Conservation (phyloP, 1,140 invertebrate species). For the Aleiodes sp. region DNA sequence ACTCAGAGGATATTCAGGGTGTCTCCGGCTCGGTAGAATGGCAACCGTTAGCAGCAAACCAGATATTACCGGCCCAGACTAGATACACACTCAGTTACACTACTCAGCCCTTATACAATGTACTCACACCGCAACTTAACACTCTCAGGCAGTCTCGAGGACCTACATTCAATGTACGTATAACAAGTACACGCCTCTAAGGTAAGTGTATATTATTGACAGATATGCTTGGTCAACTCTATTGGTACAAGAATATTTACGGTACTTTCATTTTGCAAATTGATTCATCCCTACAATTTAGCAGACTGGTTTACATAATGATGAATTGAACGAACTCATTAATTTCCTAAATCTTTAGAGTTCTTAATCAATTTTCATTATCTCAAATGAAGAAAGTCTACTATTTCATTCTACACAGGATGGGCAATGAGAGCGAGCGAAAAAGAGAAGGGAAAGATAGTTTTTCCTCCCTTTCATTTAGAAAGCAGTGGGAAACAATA, state of each 20-base stretch:
- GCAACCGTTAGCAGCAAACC: constrained; percentile 40
- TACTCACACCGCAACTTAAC: constrained; percentile 1
- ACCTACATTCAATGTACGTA: constrained; percentile 30
- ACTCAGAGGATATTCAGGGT: constrained; percentile 26
- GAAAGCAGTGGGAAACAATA: background rate
- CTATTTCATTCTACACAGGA: too few relatives aligned
- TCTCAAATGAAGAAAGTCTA: too few relatives aligned
- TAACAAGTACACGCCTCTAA: background rate
- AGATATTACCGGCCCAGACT: background rate
- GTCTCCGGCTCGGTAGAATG: constrained; percentile 46
- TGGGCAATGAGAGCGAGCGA: background rate
- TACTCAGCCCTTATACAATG: constrained; percentile 20
- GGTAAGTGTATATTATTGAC: constrained; percentile 21
- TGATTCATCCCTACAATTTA: too few relatives aligned
- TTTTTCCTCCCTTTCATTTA: background rate
- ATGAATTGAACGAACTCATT: too few relatives aligned
- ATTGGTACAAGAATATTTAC: too few relatives aligned
- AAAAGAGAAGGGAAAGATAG: background rate
- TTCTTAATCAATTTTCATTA: too few relatives aligned
- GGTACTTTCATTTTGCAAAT: too few relatives aligned
- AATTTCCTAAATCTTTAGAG: too few relatives aligned
- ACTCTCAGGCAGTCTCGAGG: background rate
- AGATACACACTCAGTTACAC: background rate
- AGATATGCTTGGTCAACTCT: background rate
- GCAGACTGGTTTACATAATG: too few relatives aligned